Evolutionary conservation across 2,797 vertebrate species (phyloP).

Genomic region (Microtus obscurus): DNA sequence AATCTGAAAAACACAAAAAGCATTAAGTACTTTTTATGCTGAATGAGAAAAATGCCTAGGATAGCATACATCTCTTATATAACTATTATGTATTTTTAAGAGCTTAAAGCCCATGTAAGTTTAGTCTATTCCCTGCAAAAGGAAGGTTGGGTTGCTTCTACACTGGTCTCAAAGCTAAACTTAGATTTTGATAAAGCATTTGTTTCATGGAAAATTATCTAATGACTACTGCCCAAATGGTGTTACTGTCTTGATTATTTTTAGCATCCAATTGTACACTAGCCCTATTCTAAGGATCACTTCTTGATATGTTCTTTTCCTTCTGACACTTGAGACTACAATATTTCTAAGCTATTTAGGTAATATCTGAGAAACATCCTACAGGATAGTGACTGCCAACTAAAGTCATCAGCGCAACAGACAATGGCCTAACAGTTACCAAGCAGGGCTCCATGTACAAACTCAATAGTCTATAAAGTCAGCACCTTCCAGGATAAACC

Average conservation of each 20-base stretch:
- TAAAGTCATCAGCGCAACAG: slow-evolving; percentile 68
- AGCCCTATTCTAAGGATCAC: slow-evolving; percentile 63
- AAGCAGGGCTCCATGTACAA: slow-evolving; percentile 72
- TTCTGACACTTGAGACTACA: slow-evolving; percentile 62
- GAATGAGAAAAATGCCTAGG: slow-evolving; percentile 76
- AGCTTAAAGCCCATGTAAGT: slow-evolving; percentile 49
- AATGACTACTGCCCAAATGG: slow-evolving; percentile 64
- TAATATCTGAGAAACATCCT: slow-evolving; percentile 60
- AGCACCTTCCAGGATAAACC: slow-evolving; percentile 58
- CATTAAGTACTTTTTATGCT: slow-evolving; percentile 83
- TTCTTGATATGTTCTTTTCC: slow-evolving; percentile 56
- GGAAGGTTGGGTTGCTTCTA: slow-evolving; percentile 35
- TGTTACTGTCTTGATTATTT: slow-evolving; percentile 76
- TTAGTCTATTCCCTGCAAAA: slow-evolving; percentile 37
- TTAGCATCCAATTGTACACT: slow-evolving; percentile 70
- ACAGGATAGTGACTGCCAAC: slow-evolving; percentile 64
- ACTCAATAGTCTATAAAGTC: slow-evolving; percentile 53
- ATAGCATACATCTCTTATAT: slow-evolving; percentile 77
- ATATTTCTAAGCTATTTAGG: slow-evolving; percentile 65
- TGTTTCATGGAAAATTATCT: slow-evolving; percentile 79
- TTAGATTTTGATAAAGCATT: slow-evolving; percentile 70
- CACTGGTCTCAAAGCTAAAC: slow-evolving; percentile 57
- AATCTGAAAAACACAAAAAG: slow-evolving; percentile 85
- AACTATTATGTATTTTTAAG: slow-evolving; percentile 75
- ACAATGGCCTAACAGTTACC: slow-evolving; percentile 68